These are phyloP conservation scores for Timema cristinae DNA, from an alignment of 2,888 invertebrate species.

Conservation along the genomic window DNA sequence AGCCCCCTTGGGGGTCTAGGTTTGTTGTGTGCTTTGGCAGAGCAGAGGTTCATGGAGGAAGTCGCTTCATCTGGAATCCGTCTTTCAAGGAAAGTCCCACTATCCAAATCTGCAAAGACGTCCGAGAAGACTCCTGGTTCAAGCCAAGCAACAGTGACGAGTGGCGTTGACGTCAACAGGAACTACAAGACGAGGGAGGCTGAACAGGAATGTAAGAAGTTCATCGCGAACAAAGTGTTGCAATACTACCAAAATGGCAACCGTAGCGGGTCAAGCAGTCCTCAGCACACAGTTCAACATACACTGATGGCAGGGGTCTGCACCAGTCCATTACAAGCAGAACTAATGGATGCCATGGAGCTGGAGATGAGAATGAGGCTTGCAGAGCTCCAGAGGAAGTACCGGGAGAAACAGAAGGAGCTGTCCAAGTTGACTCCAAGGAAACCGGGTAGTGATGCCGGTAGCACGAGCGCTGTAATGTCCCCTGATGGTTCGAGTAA, in stretches of 20 bases:
- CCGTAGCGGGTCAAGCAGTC: constrained; percentile 27
- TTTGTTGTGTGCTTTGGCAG: constrained; percentile 76
- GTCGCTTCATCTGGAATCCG: constrained; percentile 44
- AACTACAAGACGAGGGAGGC: constrained; percentile 37
- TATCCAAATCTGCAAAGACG: background rate
- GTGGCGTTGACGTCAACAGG: constrained; percentile 34
- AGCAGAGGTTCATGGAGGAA: constrained; percentile 78
- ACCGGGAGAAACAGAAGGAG: constrained; percentile 79
- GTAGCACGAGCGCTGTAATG: background rate
- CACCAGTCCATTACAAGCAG: constrained; percentile 25
- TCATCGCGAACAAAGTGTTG: constrained; percentile 41
- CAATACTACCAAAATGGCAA: constrained; percentile 32
- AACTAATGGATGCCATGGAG: constrained; percentile 65
- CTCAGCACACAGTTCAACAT: constrained; percentile 20
- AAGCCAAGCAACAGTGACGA: background rate
- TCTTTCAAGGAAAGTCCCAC: background rate
- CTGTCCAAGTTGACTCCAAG: constrained; percentile 66
- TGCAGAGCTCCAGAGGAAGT: constrained; percentile 75
- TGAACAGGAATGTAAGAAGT: constrained; percentile 39
- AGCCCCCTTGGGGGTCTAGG: constrained; percentile 50
- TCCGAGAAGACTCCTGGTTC: background rate
- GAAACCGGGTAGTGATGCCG: constrained; percentile 36
- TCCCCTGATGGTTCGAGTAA: constrained; percentile 6
- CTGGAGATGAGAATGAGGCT: constrained; percentile 76
- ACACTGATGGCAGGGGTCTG: constrained; percentile 9